Conservation (phyloP, 53 echinoderm and acorn worm species). For the Crossaster papposus region DNA sequence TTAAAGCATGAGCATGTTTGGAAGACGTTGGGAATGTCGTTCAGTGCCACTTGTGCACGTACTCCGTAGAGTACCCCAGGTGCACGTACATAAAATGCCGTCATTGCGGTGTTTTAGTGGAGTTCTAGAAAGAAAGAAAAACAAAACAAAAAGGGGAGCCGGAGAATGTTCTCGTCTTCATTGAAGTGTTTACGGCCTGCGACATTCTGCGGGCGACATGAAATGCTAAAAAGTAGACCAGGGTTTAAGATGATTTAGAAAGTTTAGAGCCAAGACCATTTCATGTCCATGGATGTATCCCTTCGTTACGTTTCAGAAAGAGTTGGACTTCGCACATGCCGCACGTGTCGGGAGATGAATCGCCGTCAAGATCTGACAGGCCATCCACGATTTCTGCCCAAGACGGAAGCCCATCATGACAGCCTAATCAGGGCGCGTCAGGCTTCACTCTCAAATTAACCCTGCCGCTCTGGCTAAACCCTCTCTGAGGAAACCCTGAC, state of each 20-base stretch:
- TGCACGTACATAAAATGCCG: background rate
- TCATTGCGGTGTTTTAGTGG: background rate
- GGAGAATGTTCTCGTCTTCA: background rate
- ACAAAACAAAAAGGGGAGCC: no score
- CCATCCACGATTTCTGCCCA: background rate
- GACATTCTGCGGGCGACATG: background rate
- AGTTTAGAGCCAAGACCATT: no score
- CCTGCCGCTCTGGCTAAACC: background rate
- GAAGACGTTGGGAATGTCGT: background rate
- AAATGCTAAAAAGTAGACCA: background rate
- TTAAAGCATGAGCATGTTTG: background rate
- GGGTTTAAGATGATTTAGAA: background rate
- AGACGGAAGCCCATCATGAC: background rate
- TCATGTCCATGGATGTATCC: background rate
- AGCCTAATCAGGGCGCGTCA: conserved; percentile 34
- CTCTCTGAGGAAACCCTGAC: background rate
- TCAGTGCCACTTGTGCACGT: conserved; percentile 5
- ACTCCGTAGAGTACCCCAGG: background rate
- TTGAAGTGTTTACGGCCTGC: conserved; percentile 13
- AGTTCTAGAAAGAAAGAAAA: background rate
- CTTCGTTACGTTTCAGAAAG: background rate
- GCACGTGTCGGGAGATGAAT: background rate
- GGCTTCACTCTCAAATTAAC: conserved; percentile 38
- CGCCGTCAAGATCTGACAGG: conserved; percentile 12
- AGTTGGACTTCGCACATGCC: background rate